Percentiles rank a stretch among this genome's conserved stretches.
These are phyloP conservation scores for Takifugu ocellatus DNA, from an alignment of 2,797 vertebrate species.

Conservation along the genomic window DNA sequence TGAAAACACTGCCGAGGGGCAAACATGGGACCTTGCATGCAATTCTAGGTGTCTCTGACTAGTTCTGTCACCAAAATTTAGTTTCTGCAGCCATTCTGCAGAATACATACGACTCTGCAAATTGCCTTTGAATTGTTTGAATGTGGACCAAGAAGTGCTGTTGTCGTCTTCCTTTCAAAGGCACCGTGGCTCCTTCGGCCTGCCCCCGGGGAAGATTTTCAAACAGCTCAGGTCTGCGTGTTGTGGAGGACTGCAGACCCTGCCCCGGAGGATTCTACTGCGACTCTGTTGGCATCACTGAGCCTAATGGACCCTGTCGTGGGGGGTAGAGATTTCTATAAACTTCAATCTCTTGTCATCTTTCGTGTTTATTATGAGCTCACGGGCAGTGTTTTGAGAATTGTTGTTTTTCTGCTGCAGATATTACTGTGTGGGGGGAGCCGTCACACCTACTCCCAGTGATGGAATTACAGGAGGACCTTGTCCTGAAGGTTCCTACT, in stretches of 20 bases:
- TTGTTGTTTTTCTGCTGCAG: conserved; percentile 57
- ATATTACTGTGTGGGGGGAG: conserved; percentile 75
- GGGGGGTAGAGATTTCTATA: conserved; percentile 68
- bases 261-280: conserved; percentile 83
- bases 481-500: conserved; percentile 78
- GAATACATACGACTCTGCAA: not conserved
- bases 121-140: no score
- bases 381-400: no score
- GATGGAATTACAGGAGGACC: conserved; percentile 75
- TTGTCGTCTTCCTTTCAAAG: conserved; percentile 53
- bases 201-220: conserved; percentile 85
- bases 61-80: conserved; percentile 11
- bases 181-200: conserved; percentile 64
- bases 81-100: not conserved
- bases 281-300: conserved; percentile 58
- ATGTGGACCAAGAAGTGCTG: not conserved
- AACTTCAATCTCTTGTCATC: not conserved
- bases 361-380: no score
- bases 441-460: conserved; percentile 62
- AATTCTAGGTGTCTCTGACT: not conserved
- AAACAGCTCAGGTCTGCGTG: conserved; percentile 69
- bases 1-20: conserved; percentile 27
- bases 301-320: conserved; percentile 77
- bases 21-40: not conserved
- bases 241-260: conserved; percentile 69